Base-by-base conservation (phyloP, 2,113 vertebrate species). In the Calyptomena viridis region DNA sequence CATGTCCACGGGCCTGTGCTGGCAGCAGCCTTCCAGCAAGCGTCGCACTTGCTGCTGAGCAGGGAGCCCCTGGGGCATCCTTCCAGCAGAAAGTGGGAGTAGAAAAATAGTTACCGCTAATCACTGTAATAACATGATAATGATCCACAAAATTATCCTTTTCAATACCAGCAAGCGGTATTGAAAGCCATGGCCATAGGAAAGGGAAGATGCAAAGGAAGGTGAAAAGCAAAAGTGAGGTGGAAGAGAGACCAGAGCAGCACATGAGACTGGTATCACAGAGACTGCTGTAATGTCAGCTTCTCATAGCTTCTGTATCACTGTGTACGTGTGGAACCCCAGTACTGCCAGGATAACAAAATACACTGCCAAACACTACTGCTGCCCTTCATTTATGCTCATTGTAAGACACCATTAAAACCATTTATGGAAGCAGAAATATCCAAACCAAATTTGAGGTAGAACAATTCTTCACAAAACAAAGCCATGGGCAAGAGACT, bases 41-140 rank as follows among this genome's bases (percentile, higher is more conserved):
- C 4, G 9, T 63, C 92, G 77, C 18, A 1, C 92, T 83, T 80
- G 85, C 82, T 81, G 75, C 30, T 31, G 76, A 80, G 84, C 47
- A 16, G 42, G 68, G 50, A 93, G 85, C 75, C 63, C 93, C 81
- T 14, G 19, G 55, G 92, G 82, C 64, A 58, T 28, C 72, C 75
- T 92, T 91, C 84, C 93, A 91, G 71, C 1, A 0, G 9, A 7
- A 93, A 55, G 47, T 12, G 23, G 21, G 64, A 88, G 81, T 19
- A 88, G 92, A 68, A 64, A 91, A 86, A 74, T 6, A 86, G 92
- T 75, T 84, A 86, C 81, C 0, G 1, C 87, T 94, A 88, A 96
- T 92, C 93, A 78, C 90, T 92, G 47, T 92, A 96, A 94, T 95
- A 91, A 80, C 87, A 80, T 68, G 90, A 90, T 59, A 95, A 94